These are phyloP conservation scores for Olivierus martensii DNA, from an alignment of 1,140 invertebrate genomes.

Conservation along the genomic window DNA sequence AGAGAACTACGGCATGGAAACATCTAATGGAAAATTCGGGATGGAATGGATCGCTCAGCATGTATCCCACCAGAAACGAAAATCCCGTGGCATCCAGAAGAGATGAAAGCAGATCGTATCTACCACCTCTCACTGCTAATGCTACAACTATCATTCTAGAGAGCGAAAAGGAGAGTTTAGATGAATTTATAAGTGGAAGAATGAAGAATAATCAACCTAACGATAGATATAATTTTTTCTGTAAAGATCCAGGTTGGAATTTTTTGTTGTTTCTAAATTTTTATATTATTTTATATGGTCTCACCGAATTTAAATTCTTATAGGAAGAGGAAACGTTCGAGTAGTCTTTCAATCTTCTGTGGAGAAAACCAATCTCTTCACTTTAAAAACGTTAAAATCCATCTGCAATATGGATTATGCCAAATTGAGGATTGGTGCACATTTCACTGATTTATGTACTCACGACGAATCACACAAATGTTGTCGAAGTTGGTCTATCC, in stretches of 20 bases:
- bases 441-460: constrained; percentile 56
- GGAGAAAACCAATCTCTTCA: constrained; percentile 47
- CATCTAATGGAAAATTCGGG: constrained; percentile 61
- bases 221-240: constrained; percentile 39
- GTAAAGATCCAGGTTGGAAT: constrained; percentile 40
- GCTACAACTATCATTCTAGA: too few relatives aligned
- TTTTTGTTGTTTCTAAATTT: too few relatives aligned
- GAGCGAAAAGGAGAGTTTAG: not conserved
- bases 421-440: constrained; percentile 37
- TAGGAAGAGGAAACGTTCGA: constrained; percentile 49
- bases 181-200: not conserved
- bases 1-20: constrained; percentile 61
- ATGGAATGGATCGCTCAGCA: constrained; percentile 46
- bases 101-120: too few relatives aligned
- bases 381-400: constrained; percentile 49
- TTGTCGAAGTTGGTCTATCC: constrained; percentile 76
- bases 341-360: constrained; percentile 51
- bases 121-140: too few relatives aligned
- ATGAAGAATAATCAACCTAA: not conserved
- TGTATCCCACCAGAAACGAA: constrained; percentile 46
- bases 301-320: constrained; percentile 17
- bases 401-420: constrained; percentile 61
- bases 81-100: not conserved
- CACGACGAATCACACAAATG: constrained; percentile 39
- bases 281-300: not conserved